Evolutionary conservation across 2,113 vertebrate species (phyloP).

Genomic region (Gymnogyps californianus): DNA sequence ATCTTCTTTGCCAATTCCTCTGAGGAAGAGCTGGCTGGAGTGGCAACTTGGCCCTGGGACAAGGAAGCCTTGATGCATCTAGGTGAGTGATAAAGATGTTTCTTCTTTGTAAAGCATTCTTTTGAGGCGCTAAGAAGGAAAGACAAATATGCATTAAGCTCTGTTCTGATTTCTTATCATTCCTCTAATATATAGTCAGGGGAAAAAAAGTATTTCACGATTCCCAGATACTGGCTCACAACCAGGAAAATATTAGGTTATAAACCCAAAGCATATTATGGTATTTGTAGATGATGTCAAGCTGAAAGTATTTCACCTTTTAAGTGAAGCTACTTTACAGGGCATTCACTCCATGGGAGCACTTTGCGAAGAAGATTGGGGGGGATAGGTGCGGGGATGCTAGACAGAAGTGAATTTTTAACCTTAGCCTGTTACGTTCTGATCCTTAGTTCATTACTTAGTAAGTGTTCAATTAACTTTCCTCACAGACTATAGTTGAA

Average conservation of each 20-base stretch:
- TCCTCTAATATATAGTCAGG: constrained; percentile 63
- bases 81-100: constrained; percentile 77
- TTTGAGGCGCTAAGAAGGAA: constrained; percentile 39
- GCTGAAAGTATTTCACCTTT: constrained; percentile 74
- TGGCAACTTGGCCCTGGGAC: constrained; percentile 99
- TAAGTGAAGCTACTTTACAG: constrained; percentile 69
- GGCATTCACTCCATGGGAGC: constrained; percentile 34
- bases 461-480: not conserved
- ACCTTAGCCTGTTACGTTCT: not conserved
- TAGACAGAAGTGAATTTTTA: not conserved
- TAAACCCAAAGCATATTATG: constrained; percentile 77
- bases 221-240: constrained; percentile 69
- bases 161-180: constrained; percentile 29
- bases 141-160: constrained; percentile 33
- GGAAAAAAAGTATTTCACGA: constrained; percentile 66
- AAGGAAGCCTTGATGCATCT: constrained; percentile 96
- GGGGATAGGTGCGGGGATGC: not conserved
- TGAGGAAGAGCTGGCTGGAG: constrained; percentile 94
- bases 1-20: constrained; percentile 99
- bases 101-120: constrained; percentile 39
- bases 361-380: not conserved
- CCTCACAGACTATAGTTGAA: not conserved
- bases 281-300: constrained; percentile 77
- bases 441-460: not conserved
- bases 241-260: constrained; percentile 74